Conservation (phyloP, 2,113 vertebrate species). For the Oryzias woworae region DNA sequence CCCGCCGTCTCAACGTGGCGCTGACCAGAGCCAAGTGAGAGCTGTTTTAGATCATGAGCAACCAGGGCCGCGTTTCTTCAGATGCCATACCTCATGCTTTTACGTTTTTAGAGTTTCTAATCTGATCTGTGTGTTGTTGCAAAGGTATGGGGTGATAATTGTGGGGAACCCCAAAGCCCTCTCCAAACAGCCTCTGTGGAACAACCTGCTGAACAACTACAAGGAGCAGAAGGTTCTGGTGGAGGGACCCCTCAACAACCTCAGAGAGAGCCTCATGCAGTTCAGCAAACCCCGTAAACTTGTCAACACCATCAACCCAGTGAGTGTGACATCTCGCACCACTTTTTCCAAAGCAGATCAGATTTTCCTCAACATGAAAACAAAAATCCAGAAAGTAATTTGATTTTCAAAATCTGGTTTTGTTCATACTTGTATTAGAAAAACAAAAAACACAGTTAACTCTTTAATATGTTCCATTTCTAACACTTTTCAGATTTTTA, state of each 20-base stretch:
- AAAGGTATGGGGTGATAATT: conserved; percentile 95
- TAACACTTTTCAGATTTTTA: too few species aligned
- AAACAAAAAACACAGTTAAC: too few species aligned
- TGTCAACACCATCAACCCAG: conserved; percentile 98
- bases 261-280: conserved; percentile 98
- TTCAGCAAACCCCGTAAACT: conserved; percentile 99
- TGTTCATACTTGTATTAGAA: too few species aligned
- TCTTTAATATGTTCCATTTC: too few species aligned
- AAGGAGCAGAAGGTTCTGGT: conserved; percentile 99
- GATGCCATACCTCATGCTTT: too few species aligned
- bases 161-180: conserved; percentile 97
- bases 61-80: too few species aligned
- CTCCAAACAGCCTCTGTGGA: conserved; percentile 98
- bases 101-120: not conserved
- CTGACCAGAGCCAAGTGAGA: conserved; percentile 92
- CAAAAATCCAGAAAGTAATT: too few species aligned
- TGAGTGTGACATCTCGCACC: conserved; percentile 68
- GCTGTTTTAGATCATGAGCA: not conserved
- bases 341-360: too few species aligned
- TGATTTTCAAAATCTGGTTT: too few species aligned
- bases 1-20: conserved; percentile 95
- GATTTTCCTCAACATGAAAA: too few species aligned
- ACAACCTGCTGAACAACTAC: conserved; percentile 97
- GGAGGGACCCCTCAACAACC: conserved; percentile 97
- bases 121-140: not conserved